A percentile compares a stretch with the other conserved stretches of the same genome.
Conservation (phyloP, 2,797 vertebrate genomes). For the Rhodeus uyekii region DNA sequence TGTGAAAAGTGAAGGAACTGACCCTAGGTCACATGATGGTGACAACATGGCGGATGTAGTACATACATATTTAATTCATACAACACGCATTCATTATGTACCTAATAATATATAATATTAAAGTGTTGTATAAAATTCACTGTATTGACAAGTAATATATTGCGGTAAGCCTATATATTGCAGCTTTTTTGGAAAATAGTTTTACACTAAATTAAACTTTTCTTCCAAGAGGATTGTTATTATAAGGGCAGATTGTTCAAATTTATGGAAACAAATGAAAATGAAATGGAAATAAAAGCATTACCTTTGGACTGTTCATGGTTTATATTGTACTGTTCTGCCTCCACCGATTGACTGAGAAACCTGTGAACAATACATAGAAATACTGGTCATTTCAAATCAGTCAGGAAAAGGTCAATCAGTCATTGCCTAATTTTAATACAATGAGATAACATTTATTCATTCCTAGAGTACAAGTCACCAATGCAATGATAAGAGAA, state of each 20-base stretch:
- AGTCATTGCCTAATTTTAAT: neutral
- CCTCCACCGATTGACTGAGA: neutral
- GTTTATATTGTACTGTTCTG: neutral
- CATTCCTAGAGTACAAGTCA: neutral
- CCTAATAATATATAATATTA: neutral
- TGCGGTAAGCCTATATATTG: neutral
- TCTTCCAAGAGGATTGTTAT: neutral
- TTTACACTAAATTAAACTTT: conserved; percentile 2
- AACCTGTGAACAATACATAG: neutral
- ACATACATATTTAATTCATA: neutral
- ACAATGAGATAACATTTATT: neutral
- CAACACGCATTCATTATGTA: neutral
- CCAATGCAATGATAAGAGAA: neutral
- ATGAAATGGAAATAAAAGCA: neutral
- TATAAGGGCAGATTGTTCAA: neutral
- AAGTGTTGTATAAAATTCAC: neutral
- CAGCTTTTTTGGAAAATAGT: neutral
- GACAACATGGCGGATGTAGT: neutral
- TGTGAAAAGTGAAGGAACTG: neutral
- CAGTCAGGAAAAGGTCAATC: neutral
- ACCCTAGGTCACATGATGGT: neutral
- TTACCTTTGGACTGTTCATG: conserved; percentile 43
- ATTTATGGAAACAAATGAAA: neutral
- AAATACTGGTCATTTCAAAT: neutral
- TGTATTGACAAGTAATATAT: neutral